Percentiles rank a stretch among this genome's conserved stretches.
These are phyloP conservation scores for Acanthosoma haemorrhoidale DNA, from an alignment of 2,888 invertebrate genomes.

Conservation along the genomic window DNA sequence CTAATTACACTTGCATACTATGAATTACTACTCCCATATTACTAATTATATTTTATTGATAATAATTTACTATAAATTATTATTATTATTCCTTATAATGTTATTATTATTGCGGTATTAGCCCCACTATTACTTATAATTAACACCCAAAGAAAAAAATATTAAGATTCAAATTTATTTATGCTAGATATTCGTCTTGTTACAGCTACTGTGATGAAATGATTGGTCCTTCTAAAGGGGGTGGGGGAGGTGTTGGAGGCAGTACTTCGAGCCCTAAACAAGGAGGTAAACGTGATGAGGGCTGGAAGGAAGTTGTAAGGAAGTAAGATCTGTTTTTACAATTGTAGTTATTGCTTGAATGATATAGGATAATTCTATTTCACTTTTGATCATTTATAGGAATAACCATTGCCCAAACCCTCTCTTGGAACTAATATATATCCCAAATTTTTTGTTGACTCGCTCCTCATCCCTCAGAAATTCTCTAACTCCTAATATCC, in stretches of 20 bases:
- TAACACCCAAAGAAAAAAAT: background rate
- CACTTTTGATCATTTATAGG: no score
- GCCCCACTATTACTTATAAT: background rate
- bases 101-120: background rate
- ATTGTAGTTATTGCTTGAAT: no score
- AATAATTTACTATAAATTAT: background rate
- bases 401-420: no score
- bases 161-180: no score
- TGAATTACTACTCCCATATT: no score
- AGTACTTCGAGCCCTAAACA: slow-evolving; percentile 60
- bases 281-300: slow-evolving; percentile 69
- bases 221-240: slow-evolving; percentile 8
- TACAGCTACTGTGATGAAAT: slow-evolving; percentile 32
- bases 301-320: slow-evolving; percentile 94
- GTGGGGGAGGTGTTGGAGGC: slow-evolving; percentile 9
- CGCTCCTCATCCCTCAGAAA: no score
- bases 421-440: no score
- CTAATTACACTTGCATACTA: no score
- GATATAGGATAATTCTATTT: no score
- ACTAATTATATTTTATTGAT: background rate
- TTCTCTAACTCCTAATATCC: no score
- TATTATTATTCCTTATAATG: background rate
- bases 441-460: no score
- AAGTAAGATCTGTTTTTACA: no score
- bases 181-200: slow-evolving; percentile 3